These are phyloP conservation scores for Rhizoglyphus robini DNA, from an alignment of 1,140 invertebrate genomes.

Conservation along the genomic window DNA sequence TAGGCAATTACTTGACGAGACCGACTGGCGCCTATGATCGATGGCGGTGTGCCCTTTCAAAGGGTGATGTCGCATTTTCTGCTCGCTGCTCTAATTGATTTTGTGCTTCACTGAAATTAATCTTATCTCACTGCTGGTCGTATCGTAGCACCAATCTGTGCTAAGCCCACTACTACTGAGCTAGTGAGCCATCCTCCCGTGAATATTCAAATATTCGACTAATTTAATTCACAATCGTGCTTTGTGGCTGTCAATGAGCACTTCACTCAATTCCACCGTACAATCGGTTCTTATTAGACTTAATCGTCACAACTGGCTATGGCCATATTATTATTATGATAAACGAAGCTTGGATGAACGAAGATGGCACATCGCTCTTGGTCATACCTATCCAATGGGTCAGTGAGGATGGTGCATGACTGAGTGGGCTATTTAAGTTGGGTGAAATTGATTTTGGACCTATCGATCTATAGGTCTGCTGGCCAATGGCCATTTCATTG, in stretches of 20 bases:
- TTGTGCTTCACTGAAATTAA: constrained; percentile 5
- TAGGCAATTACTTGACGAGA: not conserved
- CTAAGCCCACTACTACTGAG: not conserved
- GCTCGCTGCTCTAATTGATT: constrained; percentile 9
- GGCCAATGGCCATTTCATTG: not conserved
- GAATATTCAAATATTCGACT: too few species aligned
- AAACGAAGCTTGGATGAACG: too few species aligned
- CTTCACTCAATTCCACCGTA: too few species aligned
- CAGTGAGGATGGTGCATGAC: too few species aligned
- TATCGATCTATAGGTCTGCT: not conserved
- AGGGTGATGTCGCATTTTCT: constrained; percentile 3
- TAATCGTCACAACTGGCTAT: too few species aligned
- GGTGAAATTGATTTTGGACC: not conserved
- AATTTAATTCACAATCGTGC: too few species aligned
- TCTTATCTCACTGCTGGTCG: not conserved
- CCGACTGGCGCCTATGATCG: not conserved
- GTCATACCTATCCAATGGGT: too few species aligned
- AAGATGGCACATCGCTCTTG: too few species aligned
- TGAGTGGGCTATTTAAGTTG: too few species aligned
- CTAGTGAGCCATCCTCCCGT: not conserved
- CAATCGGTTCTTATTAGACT: too few species aligned
- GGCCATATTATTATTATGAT: too few species aligned
- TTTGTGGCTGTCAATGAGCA: too few species aligned
- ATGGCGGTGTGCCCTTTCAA: not conserved
- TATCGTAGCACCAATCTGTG: not conserved